phyloP scores from a whole-genome alignment of 2,888 invertebrate species.

The Lithophane semibrunnea region DNA sequence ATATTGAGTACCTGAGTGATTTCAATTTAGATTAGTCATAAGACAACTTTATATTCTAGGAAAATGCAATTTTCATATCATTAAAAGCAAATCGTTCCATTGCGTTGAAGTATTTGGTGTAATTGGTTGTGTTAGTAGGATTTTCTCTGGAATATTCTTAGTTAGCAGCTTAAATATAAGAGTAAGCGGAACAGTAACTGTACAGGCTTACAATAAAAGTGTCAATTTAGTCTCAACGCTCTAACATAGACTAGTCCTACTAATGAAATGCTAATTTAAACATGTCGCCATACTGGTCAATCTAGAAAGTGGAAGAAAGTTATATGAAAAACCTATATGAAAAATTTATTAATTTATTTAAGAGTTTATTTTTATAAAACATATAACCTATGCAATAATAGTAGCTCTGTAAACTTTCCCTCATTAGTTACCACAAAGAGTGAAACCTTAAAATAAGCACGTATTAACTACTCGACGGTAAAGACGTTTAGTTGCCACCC shows the following conservation, averaged over 20 bases:
- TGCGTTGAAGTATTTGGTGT: background rate
- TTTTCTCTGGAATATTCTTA: background rate
- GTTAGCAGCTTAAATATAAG: background rate
- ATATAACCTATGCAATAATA: background rate
- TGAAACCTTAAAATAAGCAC: constrained; percentile 1
- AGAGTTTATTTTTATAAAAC: background rate
- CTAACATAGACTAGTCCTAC: background rate
- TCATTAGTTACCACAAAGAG: constrained; percentile 5
- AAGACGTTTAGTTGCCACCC: background rate
- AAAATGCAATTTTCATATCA: background rate
- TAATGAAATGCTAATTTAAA: background rate
- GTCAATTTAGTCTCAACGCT: background rate
- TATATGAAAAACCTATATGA: too few relatives aligned
- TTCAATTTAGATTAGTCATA: background rate
- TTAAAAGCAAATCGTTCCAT: background rate
- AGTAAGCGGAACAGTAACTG: background rate
- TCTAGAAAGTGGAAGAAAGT: background rate
- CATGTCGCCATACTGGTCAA: background rate
- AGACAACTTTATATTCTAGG: background rate
- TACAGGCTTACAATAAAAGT: background rate
- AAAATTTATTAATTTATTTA: background rate
- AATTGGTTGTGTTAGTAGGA: background rate
- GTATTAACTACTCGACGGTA: background rate
- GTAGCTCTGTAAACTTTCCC: background rate
- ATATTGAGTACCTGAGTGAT: background rate